Conservation (phyloP, 2,113 vertebrate species). For the Trematomus loennbergii region DNA sequence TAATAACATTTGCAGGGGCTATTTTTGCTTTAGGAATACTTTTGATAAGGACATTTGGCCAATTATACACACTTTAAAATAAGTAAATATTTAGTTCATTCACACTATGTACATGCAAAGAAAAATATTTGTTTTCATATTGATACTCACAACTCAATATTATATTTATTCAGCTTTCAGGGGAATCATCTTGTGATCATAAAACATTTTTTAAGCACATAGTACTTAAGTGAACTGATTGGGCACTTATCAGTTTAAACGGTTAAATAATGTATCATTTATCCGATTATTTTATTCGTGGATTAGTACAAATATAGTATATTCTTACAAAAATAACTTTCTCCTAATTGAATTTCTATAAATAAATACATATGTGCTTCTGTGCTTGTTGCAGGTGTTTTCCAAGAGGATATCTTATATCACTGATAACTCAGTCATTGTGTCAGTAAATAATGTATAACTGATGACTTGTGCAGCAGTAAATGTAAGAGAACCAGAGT, state of each 20-base stretch:
- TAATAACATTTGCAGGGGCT: no score
- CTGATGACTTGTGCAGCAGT: not conserved
- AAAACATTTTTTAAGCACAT: no score
- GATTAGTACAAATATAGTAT: no score
- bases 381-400: not conserved
- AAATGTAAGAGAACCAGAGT: not conserved
- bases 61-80: no score
- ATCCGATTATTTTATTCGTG: not conserved
- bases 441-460: no score
- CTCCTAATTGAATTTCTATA: not conserved
- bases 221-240: not conserved
- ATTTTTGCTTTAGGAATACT: no score
- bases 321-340: not conserved
- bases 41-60: no score
- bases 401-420: not conserved
- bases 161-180: not conserved
- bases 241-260: not conserved
- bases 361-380: not conserved
- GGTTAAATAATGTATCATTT: not conserved
- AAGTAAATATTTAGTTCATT: no score
- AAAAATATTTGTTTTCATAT: no score
- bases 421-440: not conserved
- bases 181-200: not conserved
- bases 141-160: no score
- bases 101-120: no score